A percentile compares a stretch with the other conserved stretches of the same genome.
These are phyloP conservation scores for Goniozus legneri DNA, from an alignment of 1,140 invertebrate species.

Conservation along the genomic window DNA sequence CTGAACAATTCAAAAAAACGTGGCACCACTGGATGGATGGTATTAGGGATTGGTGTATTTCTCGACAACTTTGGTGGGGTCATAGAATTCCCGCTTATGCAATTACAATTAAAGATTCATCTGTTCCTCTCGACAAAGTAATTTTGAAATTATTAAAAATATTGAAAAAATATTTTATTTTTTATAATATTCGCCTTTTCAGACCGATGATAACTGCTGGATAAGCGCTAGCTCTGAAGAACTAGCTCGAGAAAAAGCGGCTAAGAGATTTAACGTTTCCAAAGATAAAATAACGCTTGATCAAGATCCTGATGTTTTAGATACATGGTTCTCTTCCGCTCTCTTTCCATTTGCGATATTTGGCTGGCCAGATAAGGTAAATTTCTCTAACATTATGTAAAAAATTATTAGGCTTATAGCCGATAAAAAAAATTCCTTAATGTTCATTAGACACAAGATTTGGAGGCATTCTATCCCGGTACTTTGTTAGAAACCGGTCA, in stretches of 20 bases:
- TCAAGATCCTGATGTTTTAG: constrained; percentile 95
- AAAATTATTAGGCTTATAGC: constrained; percentile 2
- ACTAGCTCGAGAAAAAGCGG: constrained; percentile 84
- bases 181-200: constrained; percentile 14
- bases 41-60: constrained; percentile 90
- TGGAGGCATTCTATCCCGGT: constrained; percentile 88
- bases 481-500: constrained; percentile 94
- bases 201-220: constrained; percentile 80
- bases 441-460: constrained; percentile 54
- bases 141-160: constrained; percentile 4
- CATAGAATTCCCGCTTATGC: constrained; percentile 96
- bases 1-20: constrained; percentile 87
- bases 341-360: constrained; percentile 97
- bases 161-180: constrained; percentile 3
- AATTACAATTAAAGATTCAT: constrained; percentile 63
- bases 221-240: constrained; percentile 79
- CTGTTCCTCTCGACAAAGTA: constrained; percentile 8
- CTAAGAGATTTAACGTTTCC: constrained; percentile 71
- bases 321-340: constrained; percentile 99
- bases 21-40: constrained; percentile 97
- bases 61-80: constrained; percentile 98
- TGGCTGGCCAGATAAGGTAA: constrained; percentile 90
- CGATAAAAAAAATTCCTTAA: constrained; percentile 3
- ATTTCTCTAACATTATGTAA: constrained; percentile 8
- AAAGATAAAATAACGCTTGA: constrained; percentile 66